Evolutionary conservation across 2,113 vertebrate species (phyloP).

Genomic region (Mustelus asterias): DNA sequence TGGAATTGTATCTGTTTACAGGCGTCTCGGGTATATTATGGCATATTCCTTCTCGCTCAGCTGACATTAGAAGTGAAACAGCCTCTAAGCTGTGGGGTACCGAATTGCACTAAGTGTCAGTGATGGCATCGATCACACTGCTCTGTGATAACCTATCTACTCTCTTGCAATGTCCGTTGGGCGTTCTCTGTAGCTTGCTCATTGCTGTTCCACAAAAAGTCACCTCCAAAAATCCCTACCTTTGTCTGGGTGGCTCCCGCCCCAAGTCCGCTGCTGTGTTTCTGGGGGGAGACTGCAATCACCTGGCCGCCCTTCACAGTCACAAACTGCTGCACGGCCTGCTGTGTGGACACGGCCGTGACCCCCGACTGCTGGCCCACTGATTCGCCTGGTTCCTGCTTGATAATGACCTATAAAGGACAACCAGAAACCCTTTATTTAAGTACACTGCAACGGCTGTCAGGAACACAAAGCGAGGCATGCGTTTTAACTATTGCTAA

Average conservation of each 20-base stretch:
- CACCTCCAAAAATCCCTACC: conserved; percentile 51
- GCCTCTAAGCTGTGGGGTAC: neutral
- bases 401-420: conserved; percentile 83
- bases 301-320: conserved; percentile 91
- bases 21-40: no score
- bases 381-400: conserved; percentile 90
- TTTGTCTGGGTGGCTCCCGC: conserved; percentile 69
- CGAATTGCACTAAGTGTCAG: neutral
- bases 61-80: neutral
- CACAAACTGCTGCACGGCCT: conserved; percentile 82
- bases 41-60: neutral
- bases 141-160: neutral
- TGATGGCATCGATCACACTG: neutral
- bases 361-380: conserved; percentile 56
- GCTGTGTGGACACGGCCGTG: conserved; percentile 65
- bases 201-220: neutral
- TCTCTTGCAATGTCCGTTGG: no score
- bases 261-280: conserved; percentile 60
- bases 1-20: neutral
- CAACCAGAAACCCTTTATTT: neutral
- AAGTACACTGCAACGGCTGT: no score
- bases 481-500: neutral
- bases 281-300: conserved; percentile 89
- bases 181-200: neutral
- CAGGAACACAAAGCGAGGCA: neutral